These are phyloP conservation scores for Neoseiulus cucumeris DNA, from an alignment of 1,140 invertebrate genomes.

Conservation along the genomic window DNA sequence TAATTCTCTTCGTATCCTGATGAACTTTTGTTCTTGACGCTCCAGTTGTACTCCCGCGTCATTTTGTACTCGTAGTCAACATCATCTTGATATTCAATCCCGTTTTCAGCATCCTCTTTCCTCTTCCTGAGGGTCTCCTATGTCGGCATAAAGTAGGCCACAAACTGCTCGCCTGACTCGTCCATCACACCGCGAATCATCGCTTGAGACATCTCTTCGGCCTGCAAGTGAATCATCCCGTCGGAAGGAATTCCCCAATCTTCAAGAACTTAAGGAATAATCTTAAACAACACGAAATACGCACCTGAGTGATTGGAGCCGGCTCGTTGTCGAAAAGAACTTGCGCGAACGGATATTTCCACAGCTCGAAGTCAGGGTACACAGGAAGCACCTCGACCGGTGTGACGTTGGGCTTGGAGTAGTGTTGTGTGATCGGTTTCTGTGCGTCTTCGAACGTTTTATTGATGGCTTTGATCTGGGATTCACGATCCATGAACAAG, in stretches of 20 bases:
- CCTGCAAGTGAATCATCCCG: slow-evolving; percentile 34
- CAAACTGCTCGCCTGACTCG: slow-evolving; percentile 93
- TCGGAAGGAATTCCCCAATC: slow-evolving; percentile 21
- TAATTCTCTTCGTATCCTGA: slow-evolving; percentile 98
- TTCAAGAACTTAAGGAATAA: too few species aligned
- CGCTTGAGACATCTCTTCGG: slow-evolving; percentile 94
- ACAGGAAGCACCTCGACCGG: slow-evolving; percentile 73
- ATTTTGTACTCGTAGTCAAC: slow-evolving; percentile 88
- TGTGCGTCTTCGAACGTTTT: slow-evolving; percentile 91
- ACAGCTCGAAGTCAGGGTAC: slow-evolving; percentile 86
- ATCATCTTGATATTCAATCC: slow-evolving; percentile 66
- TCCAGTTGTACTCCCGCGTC: slow-evolving; percentile 91
- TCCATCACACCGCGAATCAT: slow-evolving; percentile 76
- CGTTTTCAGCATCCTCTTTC: slow-evolving; percentile 49
- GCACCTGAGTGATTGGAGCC: slow-evolving; percentile 38
- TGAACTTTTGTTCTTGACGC: slow-evolving; percentile 90
- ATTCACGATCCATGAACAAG: slow-evolving; percentile 85
- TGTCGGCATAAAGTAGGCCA: slow-evolving; percentile 89
- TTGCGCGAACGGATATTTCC: slow-evolving; percentile 94
- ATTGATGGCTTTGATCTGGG: slow-evolving; percentile 91
- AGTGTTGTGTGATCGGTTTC: slow-evolving; percentile 63
- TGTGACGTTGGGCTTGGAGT: slow-evolving; percentile 77
- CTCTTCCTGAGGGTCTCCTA: slow-evolving; percentile 76
- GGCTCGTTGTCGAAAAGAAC: slow-evolving; percentile 97
- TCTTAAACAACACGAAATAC: background rate